Base-by-base conservation (phyloP, 2,113 vertebrate genomes). In the Clarias magur region DNA sequence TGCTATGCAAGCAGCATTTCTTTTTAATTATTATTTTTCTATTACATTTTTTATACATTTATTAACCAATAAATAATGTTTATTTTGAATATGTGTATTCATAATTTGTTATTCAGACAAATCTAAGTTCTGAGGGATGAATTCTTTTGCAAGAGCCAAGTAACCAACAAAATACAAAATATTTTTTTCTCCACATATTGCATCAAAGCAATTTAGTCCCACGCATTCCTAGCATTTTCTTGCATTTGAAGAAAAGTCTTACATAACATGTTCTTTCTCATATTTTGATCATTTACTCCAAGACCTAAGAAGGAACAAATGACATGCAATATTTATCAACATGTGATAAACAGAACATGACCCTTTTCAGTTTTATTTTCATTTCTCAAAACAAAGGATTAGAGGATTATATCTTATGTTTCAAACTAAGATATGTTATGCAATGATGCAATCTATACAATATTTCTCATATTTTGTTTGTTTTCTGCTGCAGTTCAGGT, bases 401-500 rank as follows among this genome's bases (percentile, higher is more conserved):
- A 54, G 15, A 68, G 15, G 7, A 27, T 68, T 10, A 68, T 27
- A 8, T 73, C 19, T 73, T 48, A 4, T 38, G 38, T 48, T 73
- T 9, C 3, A 73, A 3, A 21, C 4, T 73, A 12, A 73, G 10
- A 73, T 11, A 7, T 63, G 27, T 76, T 85, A 27, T 78, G 9
- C 17, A 34, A 38, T 27, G 11, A 30, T 56, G 21, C 17, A 21
- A 16, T 56, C 0, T 59, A 4, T 60, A 38, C 25, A 1, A 23
- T 56, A 21, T 34, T 60, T 81, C 12, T 75, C 38, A 80, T 83
- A 60, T 83, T 72, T n/a, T 76, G 8, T 30, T 57, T 76, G 21
- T 23, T 54, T 88, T 48, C 56, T 30, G 54, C 56, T 53, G 48
- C 89, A 95, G 92, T 82, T 63, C 53, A 0, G 53, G 63, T 0